phyloP scores from a whole-genome alignment of 2,797 vertebrate genomes.

The Epinephelus awoara region DNA sequence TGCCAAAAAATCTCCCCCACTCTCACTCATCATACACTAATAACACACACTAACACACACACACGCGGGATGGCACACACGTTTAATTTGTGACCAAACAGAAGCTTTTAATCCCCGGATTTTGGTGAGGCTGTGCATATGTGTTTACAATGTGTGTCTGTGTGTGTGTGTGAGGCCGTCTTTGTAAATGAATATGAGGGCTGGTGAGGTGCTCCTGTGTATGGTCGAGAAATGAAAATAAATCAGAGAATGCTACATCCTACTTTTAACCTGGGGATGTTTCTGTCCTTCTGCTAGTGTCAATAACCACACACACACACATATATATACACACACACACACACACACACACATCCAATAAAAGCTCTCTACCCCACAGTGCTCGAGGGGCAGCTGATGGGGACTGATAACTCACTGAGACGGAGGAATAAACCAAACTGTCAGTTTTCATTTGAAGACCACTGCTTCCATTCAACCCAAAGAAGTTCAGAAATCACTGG shows the following conservation, averaged over 20 bases:
- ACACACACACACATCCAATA: conserved; percentile 41
- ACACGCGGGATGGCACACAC: conserved; percentile 38
- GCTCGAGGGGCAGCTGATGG: conserved; percentile 63
- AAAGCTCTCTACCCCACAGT: conserved; percentile 24
- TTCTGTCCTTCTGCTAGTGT: conserved; percentile 73
- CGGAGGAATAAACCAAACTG: conserved; percentile 56
- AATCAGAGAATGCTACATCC: conserved; percentile 50
- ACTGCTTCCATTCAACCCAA: conserved; percentile 29
- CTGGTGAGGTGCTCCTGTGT: conserved; percentile 45
- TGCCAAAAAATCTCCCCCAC: conserved; percentile 49
- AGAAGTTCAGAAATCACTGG: conserved; percentile 29
- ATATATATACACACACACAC: conserved; percentile 24
- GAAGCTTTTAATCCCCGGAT: conserved; percentile 75
- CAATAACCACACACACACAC: conserved; percentile 53
- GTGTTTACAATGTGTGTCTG: conserved; percentile 45
- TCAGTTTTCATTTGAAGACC: conserved; percentile 63
- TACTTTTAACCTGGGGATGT: conserved; percentile 69
- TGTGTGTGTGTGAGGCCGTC: conserved; percentile 10
- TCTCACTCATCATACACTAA: conserved; percentile 53
- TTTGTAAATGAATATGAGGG: conserved; percentile 52
- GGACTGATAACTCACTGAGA: conserved; percentile 71
- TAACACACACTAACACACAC: conserved; percentile 38
- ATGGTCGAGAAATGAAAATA: conserved; percentile 63
- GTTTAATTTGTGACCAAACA: conserved; percentile 73
- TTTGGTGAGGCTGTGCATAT: conserved; percentile 49